Evolutionary conservation across 2,797 vertebrate genomes (phyloP).

Genomic region (Arctocebus calabarensis): DNA sequence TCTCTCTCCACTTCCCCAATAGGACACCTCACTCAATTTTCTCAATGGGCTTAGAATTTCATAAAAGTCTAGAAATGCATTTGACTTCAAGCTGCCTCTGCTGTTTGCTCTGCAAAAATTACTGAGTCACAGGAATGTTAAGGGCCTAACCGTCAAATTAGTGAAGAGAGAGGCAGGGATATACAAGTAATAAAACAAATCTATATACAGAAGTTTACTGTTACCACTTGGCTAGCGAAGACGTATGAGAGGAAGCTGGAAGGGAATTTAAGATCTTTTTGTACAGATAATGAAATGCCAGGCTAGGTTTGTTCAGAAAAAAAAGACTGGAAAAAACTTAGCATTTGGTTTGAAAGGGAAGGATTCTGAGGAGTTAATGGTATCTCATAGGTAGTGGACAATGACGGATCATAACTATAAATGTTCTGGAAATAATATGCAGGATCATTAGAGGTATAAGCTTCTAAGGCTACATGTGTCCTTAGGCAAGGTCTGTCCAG

Average conservation of each 20-base stretch:
- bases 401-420: background rate
- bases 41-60: background rate
- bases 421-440: background rate
- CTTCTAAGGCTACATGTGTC: background rate
- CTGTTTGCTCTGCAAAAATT: slow-evolving; percentile 40
- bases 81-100: slow-evolving; percentile 1
- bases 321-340: no score
- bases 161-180: background rate
- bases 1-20: background rate
- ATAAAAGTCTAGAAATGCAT: background rate
- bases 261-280: background rate
- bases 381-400: background rate
- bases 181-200: background rate
- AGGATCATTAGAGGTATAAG: background rate
- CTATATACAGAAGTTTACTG: background rate
- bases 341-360: no score
- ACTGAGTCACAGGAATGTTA: background rate
- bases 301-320: background rate
- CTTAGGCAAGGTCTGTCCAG: no score
- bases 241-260: slow-evolving; percentile 1
- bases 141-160: background rate
- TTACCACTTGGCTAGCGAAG: background rate
- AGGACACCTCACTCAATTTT: background rate
- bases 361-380: no score
- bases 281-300: background rate